Percentiles rank a stretch among this genome's conserved stretches.
phyloP scores from a whole-genome alignment of 1,140 invertebrate genomes.

The Platyscapa corneri region DNA sequence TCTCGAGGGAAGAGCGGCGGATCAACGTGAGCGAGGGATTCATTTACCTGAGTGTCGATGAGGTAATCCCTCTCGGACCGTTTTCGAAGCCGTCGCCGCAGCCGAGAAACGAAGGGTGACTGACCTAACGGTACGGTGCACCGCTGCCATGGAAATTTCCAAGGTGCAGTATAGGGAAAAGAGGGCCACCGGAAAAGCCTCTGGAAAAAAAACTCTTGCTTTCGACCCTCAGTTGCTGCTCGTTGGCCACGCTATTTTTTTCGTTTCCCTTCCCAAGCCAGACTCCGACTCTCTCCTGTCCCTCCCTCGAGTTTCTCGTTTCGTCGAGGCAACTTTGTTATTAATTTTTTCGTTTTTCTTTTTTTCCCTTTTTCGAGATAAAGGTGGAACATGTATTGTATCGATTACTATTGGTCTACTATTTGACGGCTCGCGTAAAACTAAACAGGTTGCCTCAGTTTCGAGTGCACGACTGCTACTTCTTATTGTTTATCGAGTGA shows the following conservation, averaged over 20 bases:
- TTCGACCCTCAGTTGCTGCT: neutral
- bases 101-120: slow-evolving; percentile 27
- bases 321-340: no score
- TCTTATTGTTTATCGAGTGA: no score
- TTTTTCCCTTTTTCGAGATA: no score
- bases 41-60: slow-evolving; percentile 39
- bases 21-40: slow-evolving; percentile 44
- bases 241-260: neutral
- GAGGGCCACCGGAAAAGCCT: no score
- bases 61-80: slow-evolving; percentile 37
- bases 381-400: no score
- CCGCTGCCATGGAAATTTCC: slow-evolving; percentile 12
- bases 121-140: slow-evolving; percentile 49
- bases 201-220: neutral
- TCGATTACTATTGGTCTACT: no score
- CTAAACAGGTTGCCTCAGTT: no score
- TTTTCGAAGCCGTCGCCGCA: neutral
- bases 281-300: no score
- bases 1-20: slow-evolving; percentile 35
- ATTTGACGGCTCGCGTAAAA: no score
- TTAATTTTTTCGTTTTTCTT: no score
- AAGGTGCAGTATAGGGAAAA: neutral
- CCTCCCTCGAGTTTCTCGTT: no score
- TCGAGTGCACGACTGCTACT: no score
- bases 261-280: neutral